Conservation (phyloP, 2,797 vertebrate species). For the Mus minutoides region DNA sequence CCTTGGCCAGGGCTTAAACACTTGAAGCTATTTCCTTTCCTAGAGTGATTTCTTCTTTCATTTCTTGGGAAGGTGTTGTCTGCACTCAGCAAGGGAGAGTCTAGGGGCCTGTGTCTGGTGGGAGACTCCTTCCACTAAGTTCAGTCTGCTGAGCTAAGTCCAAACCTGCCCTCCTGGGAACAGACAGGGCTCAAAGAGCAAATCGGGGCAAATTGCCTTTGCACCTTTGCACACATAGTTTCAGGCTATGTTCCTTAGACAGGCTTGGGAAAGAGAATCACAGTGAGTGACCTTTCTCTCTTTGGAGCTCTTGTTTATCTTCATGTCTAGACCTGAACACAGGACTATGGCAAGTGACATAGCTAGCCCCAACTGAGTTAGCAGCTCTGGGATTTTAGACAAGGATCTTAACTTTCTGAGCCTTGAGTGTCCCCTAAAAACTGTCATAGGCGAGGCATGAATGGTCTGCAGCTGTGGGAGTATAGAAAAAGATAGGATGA, state of each 20-base stretch:
- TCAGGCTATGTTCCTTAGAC: not conserved
- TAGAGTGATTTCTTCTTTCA: constrained; percentile 9
- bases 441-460: not conserved
- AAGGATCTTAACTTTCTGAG: not conserved
- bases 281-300: not conserved
- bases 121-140: not conserved
- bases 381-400: not conserved
- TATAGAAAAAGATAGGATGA: not conserved
- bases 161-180: not conserved
- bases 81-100: not conserved
- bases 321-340: not conserved
- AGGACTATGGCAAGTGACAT: rapidly evolving
- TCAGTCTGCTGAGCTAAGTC: not conserved
- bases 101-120: too few species aligned
- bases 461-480: not conserved
- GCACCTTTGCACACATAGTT: not conserved
- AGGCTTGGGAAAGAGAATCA: not conserved
- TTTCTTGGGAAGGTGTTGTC: not conserved
- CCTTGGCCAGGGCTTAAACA: not conserved
- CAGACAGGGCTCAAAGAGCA: not conserved
- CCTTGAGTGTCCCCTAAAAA: not conserved
- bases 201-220: not conserved
- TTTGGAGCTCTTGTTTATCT: not conserved
- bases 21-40: not conserved
- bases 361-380: rapidly evolving